phyloP scores from a whole-genome alignment of 1,140 invertebrate genomes.

The Solenopsis invicta region DNA sequence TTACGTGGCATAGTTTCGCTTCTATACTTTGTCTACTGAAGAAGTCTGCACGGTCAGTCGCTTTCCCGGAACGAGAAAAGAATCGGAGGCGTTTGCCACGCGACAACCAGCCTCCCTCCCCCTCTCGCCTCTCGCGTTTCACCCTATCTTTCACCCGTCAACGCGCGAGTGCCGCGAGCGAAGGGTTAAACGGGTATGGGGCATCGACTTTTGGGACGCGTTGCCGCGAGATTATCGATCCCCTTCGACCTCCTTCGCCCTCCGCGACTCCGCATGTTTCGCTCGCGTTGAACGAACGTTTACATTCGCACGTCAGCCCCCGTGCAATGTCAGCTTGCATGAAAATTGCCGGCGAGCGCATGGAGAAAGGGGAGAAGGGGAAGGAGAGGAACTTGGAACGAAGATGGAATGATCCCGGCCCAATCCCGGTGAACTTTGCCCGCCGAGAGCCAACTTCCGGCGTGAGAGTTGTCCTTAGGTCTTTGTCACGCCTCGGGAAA shows the following conservation, averaged over 20 bases:
- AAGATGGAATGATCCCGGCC: constrained; percentile 25
- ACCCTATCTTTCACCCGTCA: constrained; percentile 16
- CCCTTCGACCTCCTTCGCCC: constrained; percentile 67
- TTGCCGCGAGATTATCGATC: constrained; percentile 69
- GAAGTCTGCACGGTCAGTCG: background rate
- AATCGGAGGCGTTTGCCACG: constrained; percentile 3
- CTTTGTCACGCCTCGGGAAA: constrained; percentile 42
- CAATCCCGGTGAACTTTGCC: constrained; percentile 59
- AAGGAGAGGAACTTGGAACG: background rate
- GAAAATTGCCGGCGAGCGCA: constrained; percentile 14
- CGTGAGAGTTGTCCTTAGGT: constrained; percentile 53
- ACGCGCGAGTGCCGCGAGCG: constrained; percentile 5
- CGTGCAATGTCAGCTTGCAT: constrained; percentile 39
- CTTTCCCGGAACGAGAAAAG: constrained; percentile 1
- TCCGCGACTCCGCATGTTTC: background rate
- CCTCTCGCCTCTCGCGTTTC: background rate
- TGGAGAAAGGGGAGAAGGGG: background rate
- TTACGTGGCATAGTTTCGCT: constrained; percentile 33
- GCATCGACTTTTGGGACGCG: constrained; percentile 68
- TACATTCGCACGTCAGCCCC: constrained; percentile 1
- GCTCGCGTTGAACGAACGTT: constrained; percentile 19
- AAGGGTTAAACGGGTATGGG: constrained; percentile 56
- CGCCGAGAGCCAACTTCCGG: constrained; percentile 62
- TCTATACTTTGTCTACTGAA: background rate
- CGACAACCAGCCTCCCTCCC: background rate